Percentiles rank a stretch among this genome's conserved stretches.
Conservation (phyloP, 2,113 vertebrate species). For the human (Homo sapiens) region GRCh38 chr1:193963001-193963500, state of each 20-base stretch:
- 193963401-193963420: conserved; percentile 86
- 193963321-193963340: conserved; percentile 83
- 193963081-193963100: background rate
- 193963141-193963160: conserved; percentile 59
- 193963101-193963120: conserved; percentile 18
- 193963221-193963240: conserved; percentile 77
- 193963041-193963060: background rate
- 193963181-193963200: conserved; percentile 71
- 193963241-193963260: conserved; percentile 82
- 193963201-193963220: conserved; percentile 84
- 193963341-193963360: conserved; percentile 83
- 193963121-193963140: conserved; percentile 27
- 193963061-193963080: background rate
- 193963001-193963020: background rate
- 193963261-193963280: conserved; percentile 86
- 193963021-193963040: background rate
- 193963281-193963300: conserved; percentile 68
- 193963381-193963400: conserved; percentile 88
- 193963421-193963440: conserved; percentile 80
- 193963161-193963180: conserved; percentile 73
- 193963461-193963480: conserved; percentile 71
- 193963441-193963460: conserved; percentile 67
- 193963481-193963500: conserved; percentile 62
- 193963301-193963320: conserved; percentile 75
- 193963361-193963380: conserved; percentile 84